A percentile compares a stretch with the other conserved stretches of the same genome.
Evolutionary conservation across 2,113 vertebrate species (phyloP).

Genomic region (Arvicanthis niloticus): DNA sequence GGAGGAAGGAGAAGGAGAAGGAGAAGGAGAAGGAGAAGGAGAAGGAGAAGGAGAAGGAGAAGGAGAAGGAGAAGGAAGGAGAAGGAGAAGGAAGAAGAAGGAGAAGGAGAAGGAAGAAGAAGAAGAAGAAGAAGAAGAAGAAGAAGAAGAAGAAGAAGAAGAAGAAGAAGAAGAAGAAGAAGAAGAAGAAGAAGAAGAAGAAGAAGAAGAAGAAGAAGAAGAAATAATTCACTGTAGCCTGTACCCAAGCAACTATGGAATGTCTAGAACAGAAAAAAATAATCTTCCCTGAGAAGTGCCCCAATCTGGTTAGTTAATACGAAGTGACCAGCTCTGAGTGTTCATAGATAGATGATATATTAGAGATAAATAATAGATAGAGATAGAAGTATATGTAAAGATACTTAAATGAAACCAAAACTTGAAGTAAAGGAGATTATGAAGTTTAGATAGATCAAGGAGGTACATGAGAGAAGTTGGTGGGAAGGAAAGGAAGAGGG

Average conservation of each 20-base stretch:
- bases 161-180: background rate
- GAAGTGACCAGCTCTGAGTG: background rate
- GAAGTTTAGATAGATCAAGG: background rate
- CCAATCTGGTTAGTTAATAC: background rate
- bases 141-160: background rate
- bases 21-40: background rate
- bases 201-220: background rate
- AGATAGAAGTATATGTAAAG: background rate
- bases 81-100: no score
- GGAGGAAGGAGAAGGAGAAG: no score
- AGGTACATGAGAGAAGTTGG: background rate
- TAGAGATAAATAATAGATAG: background rate
- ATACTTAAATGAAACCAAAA: background rate
- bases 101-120: background rate
- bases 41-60: background rate
- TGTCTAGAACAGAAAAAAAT: background rate
- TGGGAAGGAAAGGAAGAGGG: background rate
- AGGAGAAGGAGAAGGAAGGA: no score
- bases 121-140: background rate
- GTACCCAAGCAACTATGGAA: background rate
- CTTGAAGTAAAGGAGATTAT: background rate
- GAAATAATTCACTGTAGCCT: background rate
- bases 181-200: no score
- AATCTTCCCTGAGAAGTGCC: background rate
- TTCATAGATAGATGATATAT: background rate